Base-by-base conservation (phyloP, 2,888 invertebrate species). In the Philonicus albiceps region DNA sequence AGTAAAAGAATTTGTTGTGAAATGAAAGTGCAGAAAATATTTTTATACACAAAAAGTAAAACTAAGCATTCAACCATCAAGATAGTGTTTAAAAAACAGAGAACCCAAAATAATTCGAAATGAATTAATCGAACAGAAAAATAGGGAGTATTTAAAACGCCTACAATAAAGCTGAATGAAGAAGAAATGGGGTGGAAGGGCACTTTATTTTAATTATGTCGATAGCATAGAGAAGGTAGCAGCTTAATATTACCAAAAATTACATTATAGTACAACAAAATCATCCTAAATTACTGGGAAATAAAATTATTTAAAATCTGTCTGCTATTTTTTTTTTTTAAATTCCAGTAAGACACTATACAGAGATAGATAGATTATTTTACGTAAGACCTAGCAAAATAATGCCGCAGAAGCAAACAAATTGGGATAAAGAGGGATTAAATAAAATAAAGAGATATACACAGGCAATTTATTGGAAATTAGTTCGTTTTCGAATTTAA, bases 141-240 rank as follows among this genome's bases (percentile, higher is more conserved):
- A 76, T 8, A 76, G 22, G n/a, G n/a, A 37, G 22, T 43, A 43
- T 16, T 37, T 37, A 13, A 31, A 40, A 34, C 22, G 64, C 64
- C 64, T 64, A 64, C 64, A 64, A 74, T 19, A 74, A 74, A 74
- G 74, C 74, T 74, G 34, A 37, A 19, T 64, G 31, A 74, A 49
- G 40, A 74, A 74, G 34, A 37, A 37, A n/a, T n/a, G n/a, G n/a
- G n/a, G n/a, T n/a, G n/a, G n/a, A n/a, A 19, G 37, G 31, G 7
- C 74, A 34, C 74, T 34, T 34, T 31, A n/a, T 55, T 55, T 22
- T 22, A 55, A 43, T 43, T 40, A 80, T 80, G 27, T 80, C 80
- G 80, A 80, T 80, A 80, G 80, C 53, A 80, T 80, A 80, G 80
- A 80, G 80, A 80, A 80, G 49, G n/a, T 78, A 78, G 80, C 80